Evolutionary conservation across 2,113 vertebrate genomes (phyloP).

Genomic region (Podarcis raffonei): DNA sequence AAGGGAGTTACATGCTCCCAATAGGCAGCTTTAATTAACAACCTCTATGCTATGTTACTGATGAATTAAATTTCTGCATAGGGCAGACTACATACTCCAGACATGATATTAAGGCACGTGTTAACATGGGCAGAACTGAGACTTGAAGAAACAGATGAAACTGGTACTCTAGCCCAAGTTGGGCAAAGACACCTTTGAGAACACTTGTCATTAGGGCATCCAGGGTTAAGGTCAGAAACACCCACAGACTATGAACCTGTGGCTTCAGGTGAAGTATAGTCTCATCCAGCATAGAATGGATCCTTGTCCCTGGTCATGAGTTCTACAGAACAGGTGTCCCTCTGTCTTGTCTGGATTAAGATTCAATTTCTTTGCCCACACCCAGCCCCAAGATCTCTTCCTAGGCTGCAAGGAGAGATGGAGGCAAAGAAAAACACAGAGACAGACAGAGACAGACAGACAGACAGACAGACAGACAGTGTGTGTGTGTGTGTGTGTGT

Average conservation of each 20-base stretch:
- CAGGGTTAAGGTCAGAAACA: too few species aligned
- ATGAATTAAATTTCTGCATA: not conserved
- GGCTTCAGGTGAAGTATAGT: too few species aligned
- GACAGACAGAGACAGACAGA: too few species aligned
- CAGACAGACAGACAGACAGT: too few species aligned
- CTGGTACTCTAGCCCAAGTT: not conserved
- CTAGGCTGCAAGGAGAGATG: not conserved
- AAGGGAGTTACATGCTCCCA: not conserved
- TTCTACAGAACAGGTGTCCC: not conserved
- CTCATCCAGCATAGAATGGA: too few species aligned
- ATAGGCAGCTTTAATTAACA: not conserved
- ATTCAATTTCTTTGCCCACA: not conserved
- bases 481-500: too few species aligned
- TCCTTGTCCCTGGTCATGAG: too few species aligned
- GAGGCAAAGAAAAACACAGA: too few species aligned
- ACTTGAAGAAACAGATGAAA: not conserved
- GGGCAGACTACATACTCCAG: not conserved
- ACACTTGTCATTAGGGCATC: not conserved
- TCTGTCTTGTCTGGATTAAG: not conserved
- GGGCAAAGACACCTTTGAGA: not conserved
- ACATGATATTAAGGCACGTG: not conserved
- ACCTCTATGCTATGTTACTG: not conserved
- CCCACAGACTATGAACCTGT: too few species aligned
- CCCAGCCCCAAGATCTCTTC: not conserved
- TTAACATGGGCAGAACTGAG: not conserved